Evolutionary conservation across 2,113 vertebrate species (phyloP).

Genomic region (Promerops cafer): DNA sequence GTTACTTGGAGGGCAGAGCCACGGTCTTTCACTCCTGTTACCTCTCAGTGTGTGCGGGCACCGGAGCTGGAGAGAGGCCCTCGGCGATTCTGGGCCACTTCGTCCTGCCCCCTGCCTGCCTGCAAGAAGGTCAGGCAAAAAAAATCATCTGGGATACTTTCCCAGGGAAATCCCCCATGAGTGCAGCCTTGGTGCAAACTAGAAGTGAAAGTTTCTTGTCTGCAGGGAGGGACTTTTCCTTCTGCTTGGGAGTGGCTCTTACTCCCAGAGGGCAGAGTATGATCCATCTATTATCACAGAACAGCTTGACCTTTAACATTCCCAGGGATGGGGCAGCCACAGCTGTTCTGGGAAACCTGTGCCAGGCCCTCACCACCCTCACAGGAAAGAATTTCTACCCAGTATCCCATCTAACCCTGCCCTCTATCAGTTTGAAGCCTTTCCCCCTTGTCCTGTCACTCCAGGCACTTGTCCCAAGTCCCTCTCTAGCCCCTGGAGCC

Average conservation of each 20-base stretch:
- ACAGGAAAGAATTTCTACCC: not conserved
- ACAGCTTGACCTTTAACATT: not conserved
- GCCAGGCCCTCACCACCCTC: not conserved
- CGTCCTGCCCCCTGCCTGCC: constrained; percentile 69
- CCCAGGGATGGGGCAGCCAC: not conserved
- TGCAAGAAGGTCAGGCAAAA: constrained; percentile 68
- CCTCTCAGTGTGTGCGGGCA: constrained; percentile 42
- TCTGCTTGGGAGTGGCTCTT: not conserved
- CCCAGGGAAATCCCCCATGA: not conserved
- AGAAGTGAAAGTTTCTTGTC: not conserved
- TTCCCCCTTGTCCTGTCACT: not conserved
- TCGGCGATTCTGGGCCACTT: constrained; percentile 67
- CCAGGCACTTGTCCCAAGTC: accelerated
- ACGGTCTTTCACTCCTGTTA: constrained; percentile 73
- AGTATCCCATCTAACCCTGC: not conserved
- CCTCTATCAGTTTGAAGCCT: not conserved
- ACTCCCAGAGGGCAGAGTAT: not conserved
- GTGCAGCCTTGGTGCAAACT: not conserved
- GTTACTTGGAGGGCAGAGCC: constrained; percentile 72
- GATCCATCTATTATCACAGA: not conserved
- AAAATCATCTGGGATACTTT: not conserved
- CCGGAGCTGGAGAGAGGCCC: not conserved
- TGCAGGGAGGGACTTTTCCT: not conserved
- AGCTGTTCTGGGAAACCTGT: not conserved
- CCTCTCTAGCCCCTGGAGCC: not conserved